Evolutionary conservation across 2,888 invertebrate genomes (phyloP).

Genomic region (Drosophila colorata): DNA sequence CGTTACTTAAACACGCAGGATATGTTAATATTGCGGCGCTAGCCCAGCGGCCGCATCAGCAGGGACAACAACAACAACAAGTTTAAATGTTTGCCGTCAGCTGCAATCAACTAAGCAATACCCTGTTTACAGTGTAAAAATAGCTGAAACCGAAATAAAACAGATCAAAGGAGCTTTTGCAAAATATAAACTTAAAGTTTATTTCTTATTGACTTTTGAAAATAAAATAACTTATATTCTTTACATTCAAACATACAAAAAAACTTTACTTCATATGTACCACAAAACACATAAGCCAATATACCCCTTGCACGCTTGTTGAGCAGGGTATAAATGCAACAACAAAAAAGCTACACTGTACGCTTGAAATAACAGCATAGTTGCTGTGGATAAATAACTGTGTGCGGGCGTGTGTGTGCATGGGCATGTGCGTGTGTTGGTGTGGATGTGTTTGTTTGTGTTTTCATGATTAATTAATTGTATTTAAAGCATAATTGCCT

Average conservation of each 20-base stretch:
- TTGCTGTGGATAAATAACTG: constrained; percentile 59
- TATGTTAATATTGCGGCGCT: constrained; percentile 75
- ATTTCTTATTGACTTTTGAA: no score
- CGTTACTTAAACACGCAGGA: constrained; percentile 81
- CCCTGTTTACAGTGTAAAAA: background rate
- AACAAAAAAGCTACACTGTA: constrained; percentile 41
- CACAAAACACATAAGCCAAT: background rate
- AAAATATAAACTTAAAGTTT: no score
- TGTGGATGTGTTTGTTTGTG: constrained; percentile 22
- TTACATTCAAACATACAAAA: no score
- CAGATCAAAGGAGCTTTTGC: no score
- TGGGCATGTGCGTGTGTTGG: background rate
- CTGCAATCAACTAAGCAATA: background rate
- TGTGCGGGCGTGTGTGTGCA: constrained; percentile 4
- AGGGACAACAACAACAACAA: constrained; percentile 23
- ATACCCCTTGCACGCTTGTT: background rate
- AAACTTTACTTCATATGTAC: no score
- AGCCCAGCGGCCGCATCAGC: constrained; percentile 32
- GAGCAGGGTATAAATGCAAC: background rate
- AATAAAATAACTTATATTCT: no score
- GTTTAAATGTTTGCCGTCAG: background rate
- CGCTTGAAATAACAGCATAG: constrained; percentile 74
- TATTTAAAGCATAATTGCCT: constrained; percentile 81
- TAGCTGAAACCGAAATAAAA: background rate
- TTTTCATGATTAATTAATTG: constrained; percentile 79